Percentiles rank a stretch among this genome's conserved stretches.
Evolutionary conservation across 1,140 invertebrate genomes (phyloP).

Genomic region (Chymomyza costata): DNA sequence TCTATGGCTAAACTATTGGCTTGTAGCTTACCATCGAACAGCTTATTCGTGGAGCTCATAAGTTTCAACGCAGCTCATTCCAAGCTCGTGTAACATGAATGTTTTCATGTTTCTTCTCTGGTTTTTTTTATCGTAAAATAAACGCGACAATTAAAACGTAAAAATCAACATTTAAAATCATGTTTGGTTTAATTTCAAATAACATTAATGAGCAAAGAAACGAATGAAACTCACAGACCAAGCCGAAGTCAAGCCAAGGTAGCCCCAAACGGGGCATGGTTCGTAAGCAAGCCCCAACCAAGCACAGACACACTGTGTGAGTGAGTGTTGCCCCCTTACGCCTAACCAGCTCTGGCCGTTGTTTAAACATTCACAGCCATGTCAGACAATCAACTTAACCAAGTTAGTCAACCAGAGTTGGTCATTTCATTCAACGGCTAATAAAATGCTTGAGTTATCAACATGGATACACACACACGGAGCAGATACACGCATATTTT

Average conservation of each 20-base stretch:
- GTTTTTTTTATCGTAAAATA: slow-evolving; percentile 69
- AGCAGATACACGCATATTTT: neutral
- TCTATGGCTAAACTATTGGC: too few relatives aligned
- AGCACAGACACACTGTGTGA: too few relatives aligned
- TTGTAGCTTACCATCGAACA: too few relatives aligned
- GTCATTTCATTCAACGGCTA: slow-evolving; percentile 71
- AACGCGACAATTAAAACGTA: slow-evolving; percentile 71
- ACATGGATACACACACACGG: slow-evolving; percentile 28
- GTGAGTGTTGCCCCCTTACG: neutral
- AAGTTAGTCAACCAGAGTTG: slow-evolving; percentile 70
- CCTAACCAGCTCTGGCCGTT: neutral
- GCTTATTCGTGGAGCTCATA: too few relatives aligned
- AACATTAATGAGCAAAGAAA: slow-evolving; percentile 45
- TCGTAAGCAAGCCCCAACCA: too few relatives aligned
- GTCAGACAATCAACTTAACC: slow-evolving; percentile 72
- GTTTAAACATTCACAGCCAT: slow-evolving; percentile 18
- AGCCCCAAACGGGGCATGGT: slow-evolving; percentile 41
- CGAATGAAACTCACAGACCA: slow-evolving; percentile 26
- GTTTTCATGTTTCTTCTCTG: slow-evolving; percentile 30
- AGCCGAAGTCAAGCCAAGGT: slow-evolving; percentile 54
- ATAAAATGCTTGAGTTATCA: slow-evolving; percentile 72
- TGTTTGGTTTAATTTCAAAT: slow-evolving; percentile 68
- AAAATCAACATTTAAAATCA: slow-evolving; percentile 72
- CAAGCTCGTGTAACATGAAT: neutral
- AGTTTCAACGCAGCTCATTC: too few relatives aligned